phyloP scores from a whole-genome alignment of 1,140 invertebrate species.

The Philotrypesis tridentata region DNA sequence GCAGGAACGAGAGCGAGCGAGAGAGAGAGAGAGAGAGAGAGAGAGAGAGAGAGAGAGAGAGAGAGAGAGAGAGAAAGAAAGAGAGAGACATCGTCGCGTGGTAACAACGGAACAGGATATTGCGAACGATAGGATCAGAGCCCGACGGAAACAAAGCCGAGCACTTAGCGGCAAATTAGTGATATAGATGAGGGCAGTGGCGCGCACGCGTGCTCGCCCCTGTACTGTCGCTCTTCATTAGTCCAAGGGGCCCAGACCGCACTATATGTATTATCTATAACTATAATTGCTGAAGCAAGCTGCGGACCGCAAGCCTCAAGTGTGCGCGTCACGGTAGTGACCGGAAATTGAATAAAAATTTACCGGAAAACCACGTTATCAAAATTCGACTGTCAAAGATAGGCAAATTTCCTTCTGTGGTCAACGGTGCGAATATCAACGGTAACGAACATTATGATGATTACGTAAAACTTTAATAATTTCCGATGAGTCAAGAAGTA shows the following conservation, averaged over 20 bases:
- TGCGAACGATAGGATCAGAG: conserved; percentile 59
- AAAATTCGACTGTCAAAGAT: no score
- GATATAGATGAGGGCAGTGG: conserved; percentile 51
- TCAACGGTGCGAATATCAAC: no score
- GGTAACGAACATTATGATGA: no score
- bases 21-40: conserved; percentile 16
- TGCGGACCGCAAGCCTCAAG: conserved; percentile 34
- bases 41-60: conserved; percentile 30
- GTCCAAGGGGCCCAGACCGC: conserved; percentile 46
- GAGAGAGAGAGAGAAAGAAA: conserved; percentile 24
- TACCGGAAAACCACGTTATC: no score
- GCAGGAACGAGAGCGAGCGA: no score
- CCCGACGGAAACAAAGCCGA: conserved; percentile 62
- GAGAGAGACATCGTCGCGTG: conserved; percentile 34
- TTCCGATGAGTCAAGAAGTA: no score
- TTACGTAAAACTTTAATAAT: no score
- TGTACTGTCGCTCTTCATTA: conserved; percentile 64
- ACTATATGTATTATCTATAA: background rate
- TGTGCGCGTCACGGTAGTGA: no score
- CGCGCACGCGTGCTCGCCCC: conserved; percentile 29
- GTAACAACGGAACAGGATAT: conserved; percentile 53
- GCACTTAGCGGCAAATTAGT: conserved; percentile 64
- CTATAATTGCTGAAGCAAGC: no score
- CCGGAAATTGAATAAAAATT: no score
- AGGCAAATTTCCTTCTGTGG: no score